Evolutionary conservation across 2,888 invertebrate species (phyloP).

Genomic region (Thyatira batis): DNA sequence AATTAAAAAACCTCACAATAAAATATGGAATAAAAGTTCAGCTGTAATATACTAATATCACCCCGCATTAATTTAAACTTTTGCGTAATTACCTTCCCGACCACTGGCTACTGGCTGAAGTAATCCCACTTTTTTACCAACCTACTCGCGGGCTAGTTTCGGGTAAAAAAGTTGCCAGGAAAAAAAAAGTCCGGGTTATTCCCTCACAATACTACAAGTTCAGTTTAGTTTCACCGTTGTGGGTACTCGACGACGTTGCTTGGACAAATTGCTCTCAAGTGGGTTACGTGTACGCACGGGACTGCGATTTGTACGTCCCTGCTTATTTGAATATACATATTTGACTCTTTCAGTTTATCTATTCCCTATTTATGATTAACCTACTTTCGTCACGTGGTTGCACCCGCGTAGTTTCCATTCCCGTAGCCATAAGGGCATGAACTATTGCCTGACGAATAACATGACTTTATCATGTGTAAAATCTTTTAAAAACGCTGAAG

Average conservation of each 20-base stretch:
- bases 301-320: conserved; percentile 12
- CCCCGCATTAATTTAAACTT: neutral
- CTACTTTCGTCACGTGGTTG: too few relatives aligned
- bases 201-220: conserved; percentile 60
- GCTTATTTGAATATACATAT: too few relatives aligned
- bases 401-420: too few relatives aligned
- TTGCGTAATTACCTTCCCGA: conserved; percentile 8
- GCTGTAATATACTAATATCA: neutral
- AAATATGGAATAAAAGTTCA: neutral
- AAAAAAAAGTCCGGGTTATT: conserved; percentile 45
- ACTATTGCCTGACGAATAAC: too few relatives aligned
- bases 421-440: too few relatives aligned
- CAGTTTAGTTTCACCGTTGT: conserved; percentile 60
- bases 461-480: too few relatives aligned
- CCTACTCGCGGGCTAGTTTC: conserved; percentile 11
- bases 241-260: conserved; percentile 56
- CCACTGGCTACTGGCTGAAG: conserved; percentile 14
- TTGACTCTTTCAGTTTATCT: too few relatives aligned
- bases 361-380: too few relatives aligned
- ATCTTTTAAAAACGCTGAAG: too few relatives aligned
- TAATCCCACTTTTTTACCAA: conserved; percentile 27
- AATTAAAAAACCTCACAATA: neutral
- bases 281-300: conserved; percentile 37
- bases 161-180: conserved; percentile 29
- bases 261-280: conserved; percentile 71